These are phyloP conservation scores for Pelochelys cantorii DNA, from an alignment of 2,797 vertebrate species.

Conservation along the genomic window DNA sequence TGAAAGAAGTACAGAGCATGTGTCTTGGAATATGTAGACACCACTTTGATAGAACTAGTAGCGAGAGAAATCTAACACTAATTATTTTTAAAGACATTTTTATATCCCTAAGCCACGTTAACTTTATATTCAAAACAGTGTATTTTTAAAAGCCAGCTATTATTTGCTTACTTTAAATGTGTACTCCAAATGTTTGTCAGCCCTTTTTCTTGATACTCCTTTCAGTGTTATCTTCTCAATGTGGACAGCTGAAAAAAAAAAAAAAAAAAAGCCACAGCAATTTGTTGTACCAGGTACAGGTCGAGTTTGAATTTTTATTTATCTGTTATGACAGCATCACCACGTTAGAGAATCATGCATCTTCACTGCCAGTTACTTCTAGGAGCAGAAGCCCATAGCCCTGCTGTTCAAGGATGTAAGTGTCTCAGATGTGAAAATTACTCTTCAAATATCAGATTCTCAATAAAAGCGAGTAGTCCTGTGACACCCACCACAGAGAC, in stretches of 20 bases:
- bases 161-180: conserved; percentile 84
- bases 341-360: background rate
- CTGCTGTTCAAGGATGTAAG: background rate
- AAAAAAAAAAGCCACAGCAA: conserved; percentile 4
- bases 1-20: background rate
- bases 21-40: background rate
- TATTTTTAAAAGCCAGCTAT: background rate
- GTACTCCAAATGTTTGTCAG: conserved; percentile 86
- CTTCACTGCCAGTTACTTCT: background rate
- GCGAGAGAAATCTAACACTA: background rate
- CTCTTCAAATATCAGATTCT: background rate
- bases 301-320: background rate
- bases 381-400: background rate
- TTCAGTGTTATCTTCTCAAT: conserved; percentile 87
- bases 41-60: background rate
- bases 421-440: background rate
- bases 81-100: background rate
- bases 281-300: background rate
- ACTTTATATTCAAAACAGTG: background rate
- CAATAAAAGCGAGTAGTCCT: too few relatives aligned
- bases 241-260: conserved; percentile 85
- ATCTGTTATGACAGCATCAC: background rate
- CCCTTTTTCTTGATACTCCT: conserved; percentile 84
- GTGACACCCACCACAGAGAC: too few relatives aligned
- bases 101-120: background rate